Base-by-base conservation (phyloP, 2,797 vertebrate species). In the Vipera ursinii region DNA sequence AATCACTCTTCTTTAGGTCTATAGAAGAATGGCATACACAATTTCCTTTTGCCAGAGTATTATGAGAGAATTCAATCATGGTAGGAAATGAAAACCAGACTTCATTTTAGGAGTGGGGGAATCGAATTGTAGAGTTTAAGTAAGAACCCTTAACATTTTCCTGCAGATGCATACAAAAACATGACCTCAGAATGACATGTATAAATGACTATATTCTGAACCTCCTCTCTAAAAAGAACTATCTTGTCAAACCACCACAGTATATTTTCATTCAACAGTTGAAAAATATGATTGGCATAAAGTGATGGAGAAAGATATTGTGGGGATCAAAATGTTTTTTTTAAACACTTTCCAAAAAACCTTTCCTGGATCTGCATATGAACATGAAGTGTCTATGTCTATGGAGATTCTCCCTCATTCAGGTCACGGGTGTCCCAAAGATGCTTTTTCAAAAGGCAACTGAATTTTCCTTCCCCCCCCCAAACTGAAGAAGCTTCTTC, bases 61-160 rank as follows among this genome's bases (percentile, higher is more conserved):
- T 93, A 93, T 60, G 15, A 90, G 89, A 73, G 92, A 93, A 93
- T 91, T 93, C 88, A 92, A 92, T 93, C 60, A 88, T 88, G 15
- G 44, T 57, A 69, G 86, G 89, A 69, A 90, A 51, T 48, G 9
- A 92, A 69, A 96, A 53, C 63, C n/a, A 8, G 24, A 95, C 28
- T 90, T 94, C 59, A 94, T 55, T 87, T 88, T 26, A 28, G 69
- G 51, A 89, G 38, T 51, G 55, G 85, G 61, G 51, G 32, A 59
- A 87, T 89, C 92, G 87, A 87, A 65, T 90, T 57, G 61, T 93
- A 17, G n/a, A 73, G 44, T 93, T 90, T 93, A 86, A 90, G 61
- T 93, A 90, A 59, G 65, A 60, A 78, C 44, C 89, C 59, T 32
- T 44, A 69, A 82, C 44, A 55, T 32, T 92, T 92, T 90, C 38